These are phyloP conservation scores for Xylophagus ater DNA, from an alignment of 2,888 invertebrate species.

Conservation along the genomic window DNA sequence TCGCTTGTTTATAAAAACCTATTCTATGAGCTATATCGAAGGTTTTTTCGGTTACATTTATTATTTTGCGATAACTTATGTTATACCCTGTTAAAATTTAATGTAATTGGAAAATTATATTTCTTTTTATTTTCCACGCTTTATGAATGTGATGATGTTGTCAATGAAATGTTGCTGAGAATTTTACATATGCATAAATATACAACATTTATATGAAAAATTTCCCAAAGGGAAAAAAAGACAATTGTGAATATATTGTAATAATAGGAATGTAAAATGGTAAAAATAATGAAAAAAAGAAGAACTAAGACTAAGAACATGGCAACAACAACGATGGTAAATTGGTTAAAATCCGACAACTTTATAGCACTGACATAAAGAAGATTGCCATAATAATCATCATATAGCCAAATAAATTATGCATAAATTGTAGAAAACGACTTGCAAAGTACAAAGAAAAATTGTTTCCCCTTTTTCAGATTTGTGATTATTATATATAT, in stretches of 20 bases:
- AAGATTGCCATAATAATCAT: conserved; percentile 13
- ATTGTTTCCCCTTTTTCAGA: conserved; percentile 3
- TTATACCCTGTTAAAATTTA: conserved; percentile 7
- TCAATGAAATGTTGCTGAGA: conserved; percentile 8
- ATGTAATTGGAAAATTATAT: conserved; percentile 12
- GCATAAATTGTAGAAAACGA: conserved; percentile 13
- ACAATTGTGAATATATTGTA: conserved; percentile 11
- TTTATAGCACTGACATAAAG: conserved; percentile 9
- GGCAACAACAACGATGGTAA: no score
- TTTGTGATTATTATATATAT: background rate
- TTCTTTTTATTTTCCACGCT: conserved; percentile 11
- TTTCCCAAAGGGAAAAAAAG: conserved; percentile 1
- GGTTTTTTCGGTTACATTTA: no score
- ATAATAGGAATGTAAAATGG: no score
- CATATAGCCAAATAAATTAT: conserved; percentile 13
- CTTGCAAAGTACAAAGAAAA: conserved; percentile 11
- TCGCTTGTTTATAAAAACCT: background rate
- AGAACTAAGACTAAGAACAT: no score
- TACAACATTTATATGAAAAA: background rate
- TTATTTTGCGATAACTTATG: no score
- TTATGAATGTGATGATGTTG: conserved; percentile 11
- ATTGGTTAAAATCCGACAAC: no score
- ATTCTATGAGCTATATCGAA: no score
- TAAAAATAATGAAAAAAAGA: no score
- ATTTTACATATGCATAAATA: conserved; percentile 2